Evolutionary conservation across 2,797 vertebrate species (phyloP).

Genomic region (Sus cebifrons): DNA sequence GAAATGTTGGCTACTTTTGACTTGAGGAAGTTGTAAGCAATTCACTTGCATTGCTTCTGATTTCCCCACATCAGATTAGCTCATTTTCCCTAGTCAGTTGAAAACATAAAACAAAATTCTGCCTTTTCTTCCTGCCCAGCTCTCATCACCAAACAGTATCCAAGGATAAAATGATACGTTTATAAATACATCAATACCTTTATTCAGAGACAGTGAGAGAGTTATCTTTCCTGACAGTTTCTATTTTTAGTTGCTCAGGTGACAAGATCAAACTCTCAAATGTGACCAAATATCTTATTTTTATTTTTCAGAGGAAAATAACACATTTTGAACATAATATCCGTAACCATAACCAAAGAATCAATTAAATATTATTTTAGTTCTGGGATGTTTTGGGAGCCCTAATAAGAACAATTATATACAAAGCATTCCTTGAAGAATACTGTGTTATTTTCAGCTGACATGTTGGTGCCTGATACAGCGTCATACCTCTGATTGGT

Average conservation of each 20-base stretch:
- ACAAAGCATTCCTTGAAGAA: background rate
- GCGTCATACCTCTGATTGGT: background rate
- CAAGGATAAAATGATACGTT: background rate
- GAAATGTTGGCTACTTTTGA: background rate
- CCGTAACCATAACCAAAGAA: background rate
- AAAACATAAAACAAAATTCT: slow-evolving; percentile 56
- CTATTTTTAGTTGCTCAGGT: background rate
- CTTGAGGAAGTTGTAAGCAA: background rate
- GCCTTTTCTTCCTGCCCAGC: background rate
- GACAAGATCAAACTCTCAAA: background rate
- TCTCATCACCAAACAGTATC: background rate
- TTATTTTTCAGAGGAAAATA: slow-evolving; percentile 13
- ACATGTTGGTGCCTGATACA: background rate
- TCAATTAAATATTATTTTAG: background rate
- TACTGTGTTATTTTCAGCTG: background rate
- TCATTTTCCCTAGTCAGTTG: slow-evolving; percentile 3
- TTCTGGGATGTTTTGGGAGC: background rate
- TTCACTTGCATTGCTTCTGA: background rate
- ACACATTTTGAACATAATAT: background rate
- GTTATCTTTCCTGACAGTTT: background rate
- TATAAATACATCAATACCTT: slow-evolving; percentile 19
- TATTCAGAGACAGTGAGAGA: background rate
- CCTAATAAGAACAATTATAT: background rate
- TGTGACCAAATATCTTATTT: background rate
- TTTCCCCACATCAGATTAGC: background rate